Evolutionary conservation across 2,888 invertebrate species (phyloP).

Genomic region (Aphodius sticticus): DNA sequence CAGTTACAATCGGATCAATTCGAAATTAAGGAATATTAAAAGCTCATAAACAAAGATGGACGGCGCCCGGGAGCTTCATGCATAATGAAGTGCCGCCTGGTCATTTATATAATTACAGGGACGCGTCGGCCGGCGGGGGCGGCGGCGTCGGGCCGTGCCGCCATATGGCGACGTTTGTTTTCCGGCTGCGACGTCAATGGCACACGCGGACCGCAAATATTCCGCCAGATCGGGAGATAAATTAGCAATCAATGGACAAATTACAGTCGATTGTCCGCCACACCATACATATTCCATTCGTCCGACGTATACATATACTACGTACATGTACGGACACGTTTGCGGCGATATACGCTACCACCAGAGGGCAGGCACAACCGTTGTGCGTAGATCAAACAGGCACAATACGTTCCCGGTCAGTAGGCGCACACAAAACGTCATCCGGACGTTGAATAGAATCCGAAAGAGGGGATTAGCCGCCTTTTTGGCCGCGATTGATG

Average conservation of each 20-base stretch:
- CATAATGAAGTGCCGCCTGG: background rate
- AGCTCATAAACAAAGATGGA: background rate
- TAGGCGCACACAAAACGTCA: conserved; percentile 1
- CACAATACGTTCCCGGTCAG: conserved; percentile 23
- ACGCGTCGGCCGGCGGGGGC: conserved; percentile 12
- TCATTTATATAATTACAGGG: conserved; percentile 9
- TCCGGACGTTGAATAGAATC: background rate
- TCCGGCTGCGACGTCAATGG: conserved; percentile 14
- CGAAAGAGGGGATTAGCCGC: background rate
- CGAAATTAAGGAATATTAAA: background rate
- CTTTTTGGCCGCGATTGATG: background rate
- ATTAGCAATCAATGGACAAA: conserved; percentile 26
- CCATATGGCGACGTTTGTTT: conserved; percentile 14
- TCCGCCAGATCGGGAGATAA: conserved; percentile 17
- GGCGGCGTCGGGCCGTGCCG: background rate
- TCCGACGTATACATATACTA: conserved; percentile 4
- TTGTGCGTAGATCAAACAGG: conserved; percentile 18
- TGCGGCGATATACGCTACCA: conserved; percentile 8
- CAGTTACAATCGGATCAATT: background rate
- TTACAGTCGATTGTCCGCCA: conserved; percentile 18
- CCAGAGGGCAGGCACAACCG: conserved; percentile 7
- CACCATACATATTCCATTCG: conserved; percentile 7
- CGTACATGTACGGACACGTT: conserved; percentile 5
- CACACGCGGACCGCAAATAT: conserved; percentile 20
- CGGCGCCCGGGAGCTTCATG: background rate